Evolutionary conservation across 2,113 vertebrate species (phyloP), one percentile per base, ranked within the genome.

Genomic region (Tachysurus vachellii): DNA sequence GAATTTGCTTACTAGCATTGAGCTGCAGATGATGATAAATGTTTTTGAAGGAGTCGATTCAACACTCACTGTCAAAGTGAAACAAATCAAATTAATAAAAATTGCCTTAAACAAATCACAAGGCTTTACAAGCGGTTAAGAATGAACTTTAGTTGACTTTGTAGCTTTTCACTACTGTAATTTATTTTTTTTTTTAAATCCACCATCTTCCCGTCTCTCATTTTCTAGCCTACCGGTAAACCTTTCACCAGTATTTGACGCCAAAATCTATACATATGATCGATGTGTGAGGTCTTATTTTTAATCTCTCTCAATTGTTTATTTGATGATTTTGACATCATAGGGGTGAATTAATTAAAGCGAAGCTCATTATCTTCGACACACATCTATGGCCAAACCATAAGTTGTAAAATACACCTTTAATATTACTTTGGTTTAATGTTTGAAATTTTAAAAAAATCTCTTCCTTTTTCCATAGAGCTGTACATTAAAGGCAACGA

Each of bases 401-500:
- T 13, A 68, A 31, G n/a, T 31, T 70, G 61, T 62, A 62, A 31
- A 70, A 70, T 16, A 31, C n/a, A 66, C 11, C n/a, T 66, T 26
- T 68, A 14, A 19, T 64, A 47, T 47, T 23, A 42, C 68, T 21
- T 47, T 17, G 36, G 31, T 10, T 73, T 16, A 77, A 53, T 47
- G 47, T 8, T 12, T 7, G 4, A 50, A 26, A n/a, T 26, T 21
- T 23, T 42, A 0, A 26, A 71, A 71, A 0, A 2, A 44, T 0
- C 3, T 9, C 13, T 70, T 36, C 62, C 7, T 71, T 12, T 82
- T 2, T 62, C 68, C 80, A 57, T 89, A 98, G 97, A 88, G 21
- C 80, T 96, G 86, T 96, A 96, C 86, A 90, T 97, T 80, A 95
- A 94, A 89, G 96, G 96, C 62, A 95, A 95, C 0, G 95, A 98